Conservation (phyloP, 2,113 vertebrate genomes). For the Recurvirostra avosetta region DNA sequence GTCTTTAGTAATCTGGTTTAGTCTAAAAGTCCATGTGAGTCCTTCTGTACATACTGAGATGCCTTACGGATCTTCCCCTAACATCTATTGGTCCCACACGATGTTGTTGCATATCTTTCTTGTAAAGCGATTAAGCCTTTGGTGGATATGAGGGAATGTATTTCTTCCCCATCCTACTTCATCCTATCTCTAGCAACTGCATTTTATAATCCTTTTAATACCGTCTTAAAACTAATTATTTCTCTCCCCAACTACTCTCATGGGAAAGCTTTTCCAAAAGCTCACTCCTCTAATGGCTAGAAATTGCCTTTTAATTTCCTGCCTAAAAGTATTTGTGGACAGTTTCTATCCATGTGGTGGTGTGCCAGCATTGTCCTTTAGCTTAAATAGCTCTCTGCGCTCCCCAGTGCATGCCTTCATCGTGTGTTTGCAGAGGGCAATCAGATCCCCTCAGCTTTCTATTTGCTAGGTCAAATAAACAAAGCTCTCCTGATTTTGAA, state of each 20-base stretch:
- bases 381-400: background rate
- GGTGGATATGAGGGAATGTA: background rate
- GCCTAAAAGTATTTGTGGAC: background rate
- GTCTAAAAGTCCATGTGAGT: background rate
- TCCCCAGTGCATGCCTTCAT: background rate
- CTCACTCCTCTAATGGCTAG: background rate
- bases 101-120: background rate
- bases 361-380: conserved; percentile 23
- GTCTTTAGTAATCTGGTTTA: background rate
- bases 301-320: conserved; percentile 49
- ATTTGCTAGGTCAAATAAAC: background rate
- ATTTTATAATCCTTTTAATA: conserved; percentile 10
- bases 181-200: background rate
- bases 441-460: background rate
- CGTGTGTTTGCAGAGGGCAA: background rate
- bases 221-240: conserved; percentile 14
- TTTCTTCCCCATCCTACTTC: background rate
- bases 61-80: background rate
- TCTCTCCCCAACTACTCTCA: background rate
- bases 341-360: background rate
- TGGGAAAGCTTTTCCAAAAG: conserved; percentile 9
- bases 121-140: background rate
- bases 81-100: background rate
- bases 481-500: background rate
- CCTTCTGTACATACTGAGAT: background rate